These are phyloP conservation scores for Argyresthia albistria DNA, from an alignment of 2,888 invertebrate species.

Conservation along the genomic window DNA sequence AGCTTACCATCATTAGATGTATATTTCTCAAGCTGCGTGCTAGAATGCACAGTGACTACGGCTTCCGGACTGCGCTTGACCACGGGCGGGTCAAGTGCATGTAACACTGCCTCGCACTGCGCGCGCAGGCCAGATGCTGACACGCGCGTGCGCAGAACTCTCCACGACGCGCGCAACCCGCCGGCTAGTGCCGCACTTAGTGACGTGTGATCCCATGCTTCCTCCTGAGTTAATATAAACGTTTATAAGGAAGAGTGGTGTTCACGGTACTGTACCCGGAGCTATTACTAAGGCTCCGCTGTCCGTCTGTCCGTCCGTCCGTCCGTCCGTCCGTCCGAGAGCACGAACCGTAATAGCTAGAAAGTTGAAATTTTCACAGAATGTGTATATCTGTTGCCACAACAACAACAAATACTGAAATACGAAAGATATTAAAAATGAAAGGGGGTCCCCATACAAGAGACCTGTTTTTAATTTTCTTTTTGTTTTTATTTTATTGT, in stretches of 20 bases:
- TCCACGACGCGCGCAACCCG: background rate
- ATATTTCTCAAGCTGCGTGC: background rate
- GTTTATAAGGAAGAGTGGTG: background rate
- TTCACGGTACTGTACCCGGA: background rate
- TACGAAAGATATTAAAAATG: no score
- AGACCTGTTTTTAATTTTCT: no score
- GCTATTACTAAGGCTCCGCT: background rate
- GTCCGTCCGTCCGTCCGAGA: no score
- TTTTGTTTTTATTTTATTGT: no score
- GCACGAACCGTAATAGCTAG: no score
- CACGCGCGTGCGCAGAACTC: background rate
- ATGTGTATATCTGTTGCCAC: no score
- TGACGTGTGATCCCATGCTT: background rate
- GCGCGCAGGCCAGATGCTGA: background rate
- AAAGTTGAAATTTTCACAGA: no score
- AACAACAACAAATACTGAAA: no score
- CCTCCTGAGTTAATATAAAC: background rate
- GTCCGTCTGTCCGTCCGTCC: no score
- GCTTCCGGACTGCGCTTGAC: background rate
- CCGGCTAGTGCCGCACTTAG: background rate
- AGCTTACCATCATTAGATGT: background rate
- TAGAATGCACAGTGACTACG: background rate
- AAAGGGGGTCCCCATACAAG: no score
- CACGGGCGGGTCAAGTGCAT: background rate
- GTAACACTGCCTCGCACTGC: background rate